Conservation (phyloP, 2,113 vertebrate genomes). For the Phrynosoma platyrhinos region DNA sequence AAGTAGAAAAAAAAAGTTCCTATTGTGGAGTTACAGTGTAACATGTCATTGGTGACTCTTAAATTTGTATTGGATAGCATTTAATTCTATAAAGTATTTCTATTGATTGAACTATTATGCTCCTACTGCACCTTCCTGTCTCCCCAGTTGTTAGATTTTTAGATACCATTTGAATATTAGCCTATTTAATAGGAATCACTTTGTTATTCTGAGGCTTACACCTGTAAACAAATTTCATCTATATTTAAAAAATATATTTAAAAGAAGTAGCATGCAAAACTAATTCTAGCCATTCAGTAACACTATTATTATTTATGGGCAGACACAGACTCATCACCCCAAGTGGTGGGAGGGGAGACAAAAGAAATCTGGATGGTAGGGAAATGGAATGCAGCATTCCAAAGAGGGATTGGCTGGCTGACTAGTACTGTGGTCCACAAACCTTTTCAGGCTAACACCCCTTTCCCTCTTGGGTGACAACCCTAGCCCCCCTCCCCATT, state of each 20-base stretch:
- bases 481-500: too few species aligned
- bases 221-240: not conserved
- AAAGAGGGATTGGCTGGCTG: not conserved
- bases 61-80: not conserved
- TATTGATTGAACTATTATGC: not conserved
- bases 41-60: not conserved
- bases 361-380: not conserved
- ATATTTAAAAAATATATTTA: slow-evolving; percentile 7
- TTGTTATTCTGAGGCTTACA: slow-evolving; percentile 23
- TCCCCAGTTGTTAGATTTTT: not conserved
- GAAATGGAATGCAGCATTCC: not conserved
- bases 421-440: not conserved
- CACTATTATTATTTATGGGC: slow-evolving; percentile 19
- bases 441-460: too few species aligned
- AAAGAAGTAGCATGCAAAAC: not conserved
- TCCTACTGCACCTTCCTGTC: not conserved
- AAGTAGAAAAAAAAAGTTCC: too few species aligned
- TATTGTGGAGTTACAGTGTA: not conserved
- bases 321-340: not conserved
- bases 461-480: too few species aligned
- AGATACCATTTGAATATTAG: not conserved
- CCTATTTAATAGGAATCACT: not conserved
- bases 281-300: not conserved
- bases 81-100: not conserved
- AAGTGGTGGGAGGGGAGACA: not conserved